Evolutionary conservation across 2,797 vertebrate genomes (phyloP), one percentile per base, ranked within the genome.

Genomic region (Psittacula echo): DNA sequence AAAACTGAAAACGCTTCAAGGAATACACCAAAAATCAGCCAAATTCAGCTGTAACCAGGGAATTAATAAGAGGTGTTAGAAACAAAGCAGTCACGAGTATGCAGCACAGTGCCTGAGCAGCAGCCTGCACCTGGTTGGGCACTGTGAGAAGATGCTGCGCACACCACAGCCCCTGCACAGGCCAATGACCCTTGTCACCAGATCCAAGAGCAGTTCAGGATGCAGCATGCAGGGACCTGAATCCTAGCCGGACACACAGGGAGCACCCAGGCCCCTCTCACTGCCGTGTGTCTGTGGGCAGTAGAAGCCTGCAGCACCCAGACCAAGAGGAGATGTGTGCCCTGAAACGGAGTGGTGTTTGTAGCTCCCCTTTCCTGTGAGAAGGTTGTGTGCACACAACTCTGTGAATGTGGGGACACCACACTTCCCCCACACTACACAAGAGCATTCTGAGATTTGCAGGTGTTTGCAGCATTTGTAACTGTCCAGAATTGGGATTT

Each of bases 71-170:
- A 70, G 22, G 22, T 18, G 44, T 56, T 3, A 39, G 42, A 78
- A 74, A 66, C 19, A 34, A 66, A 54, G 27, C 16, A 58, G 22
- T 24, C 12, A 24, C 54, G 20, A 54, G 7, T 4, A 26, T 0
- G 7, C 30, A 30, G 13, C 17, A 53, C 0, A 7, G 74, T 18
- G 30, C 32, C 53, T 0, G 7, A 82, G 51, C 74, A 87, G 39
- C 10, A 30, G n/a, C 10, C 45, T 26, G 29, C 20, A 11, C 11
- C 17, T 24, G 22, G 24, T 0, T 58, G 51, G 30, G 19, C 9
- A 12, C 54, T n/a, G 45, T 9, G 13, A 58, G 11, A 56, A 85
- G 12, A 61, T 0, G 2, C 26, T 50, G 54, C 0, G 2, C 5
- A 4, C 72, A 54, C 1, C 47, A 24, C 30, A 29, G 34, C 41